These are phyloP conservation scores for Torymus tubicola DNA, from an alignment of 2,888 invertebrate genomes.

Conservation along the genomic window DNA sequence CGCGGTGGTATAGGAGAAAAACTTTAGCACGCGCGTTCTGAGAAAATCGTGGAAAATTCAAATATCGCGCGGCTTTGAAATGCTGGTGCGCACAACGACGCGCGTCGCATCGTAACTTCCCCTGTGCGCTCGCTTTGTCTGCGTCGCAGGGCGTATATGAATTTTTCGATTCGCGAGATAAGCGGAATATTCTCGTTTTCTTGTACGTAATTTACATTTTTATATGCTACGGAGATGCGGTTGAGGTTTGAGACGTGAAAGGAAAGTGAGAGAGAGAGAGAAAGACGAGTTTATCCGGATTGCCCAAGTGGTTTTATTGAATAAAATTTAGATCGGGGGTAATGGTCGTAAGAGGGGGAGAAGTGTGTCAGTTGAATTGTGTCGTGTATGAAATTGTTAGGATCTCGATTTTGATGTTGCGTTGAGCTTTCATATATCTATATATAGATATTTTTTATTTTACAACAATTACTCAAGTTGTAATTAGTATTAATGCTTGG, in stretches of 20 bases:
- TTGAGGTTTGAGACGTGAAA: background rate
- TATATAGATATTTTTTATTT: too few species aligned
- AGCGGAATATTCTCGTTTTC: background rate
- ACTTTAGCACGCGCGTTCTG: conserved; percentile 18
- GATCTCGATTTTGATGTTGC: too few species aligned
- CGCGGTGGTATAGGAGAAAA: background rate
- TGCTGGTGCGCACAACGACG: background rate
- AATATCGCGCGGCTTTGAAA: conserved; percentile 30
- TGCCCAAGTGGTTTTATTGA: background rate
- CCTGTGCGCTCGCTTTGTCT: background rate
- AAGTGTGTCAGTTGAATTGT: too few species aligned
- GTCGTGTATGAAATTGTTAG: too few species aligned
- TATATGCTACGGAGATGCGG: background rate
- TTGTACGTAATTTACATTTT: conserved; percentile 5
- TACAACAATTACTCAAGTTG: too few species aligned
- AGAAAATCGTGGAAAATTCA: conserved; percentile 43
- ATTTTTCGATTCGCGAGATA: conserved; percentile 22
- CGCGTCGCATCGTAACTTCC: conserved; percentile 25
- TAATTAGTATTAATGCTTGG: too few species aligned
- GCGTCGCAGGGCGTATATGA: conserved; percentile 1
- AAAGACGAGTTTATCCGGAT: background rate
- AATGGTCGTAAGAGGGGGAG: too few species aligned
- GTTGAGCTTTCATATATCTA: too few species aligned
- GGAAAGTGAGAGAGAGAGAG: background rate
- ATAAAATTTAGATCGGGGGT: background rate